Conservation (phyloP, 2,113 vertebrate genomes). For the Bubo scandiacus region DNA sequence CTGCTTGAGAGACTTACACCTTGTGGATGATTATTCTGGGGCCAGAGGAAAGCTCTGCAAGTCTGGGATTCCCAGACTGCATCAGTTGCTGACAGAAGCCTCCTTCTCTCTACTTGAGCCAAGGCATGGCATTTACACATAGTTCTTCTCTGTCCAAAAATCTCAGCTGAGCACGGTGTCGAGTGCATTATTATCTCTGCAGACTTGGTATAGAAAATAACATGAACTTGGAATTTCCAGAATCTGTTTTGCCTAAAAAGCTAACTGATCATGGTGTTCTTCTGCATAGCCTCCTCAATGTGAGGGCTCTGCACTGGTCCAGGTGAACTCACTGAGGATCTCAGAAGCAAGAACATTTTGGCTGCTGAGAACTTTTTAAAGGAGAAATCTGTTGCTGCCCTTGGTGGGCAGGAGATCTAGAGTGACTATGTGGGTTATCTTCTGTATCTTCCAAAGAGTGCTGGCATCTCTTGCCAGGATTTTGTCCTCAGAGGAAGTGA, state of each 20-base stretch:
- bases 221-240: background rate
- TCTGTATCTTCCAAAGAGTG: background rate
- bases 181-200: background rate
- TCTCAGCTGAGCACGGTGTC: background rate
- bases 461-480: background rate
- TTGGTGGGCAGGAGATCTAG: background rate
- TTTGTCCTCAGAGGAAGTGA: background rate
- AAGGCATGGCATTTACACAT: background rate
- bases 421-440: background rate
- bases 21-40: background rate
- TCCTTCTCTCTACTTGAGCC: background rate
- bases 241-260: background rate
- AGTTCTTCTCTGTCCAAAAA: background rate
- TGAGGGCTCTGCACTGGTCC: background rate
- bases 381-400: background rate
- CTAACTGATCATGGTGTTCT: fast-evolving
- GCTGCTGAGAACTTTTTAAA: background rate
- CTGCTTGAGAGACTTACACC: background rate
- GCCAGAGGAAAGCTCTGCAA: background rate
- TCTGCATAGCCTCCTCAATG: background rate
- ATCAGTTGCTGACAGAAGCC: background rate
- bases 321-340: background rate
- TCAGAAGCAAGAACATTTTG: background rate
- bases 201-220: background rate
- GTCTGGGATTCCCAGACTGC: background rate